phyloP scores from a whole-genome alignment of 2,113 vertebrate species.

The Gadus macrocephalus region DNA sequence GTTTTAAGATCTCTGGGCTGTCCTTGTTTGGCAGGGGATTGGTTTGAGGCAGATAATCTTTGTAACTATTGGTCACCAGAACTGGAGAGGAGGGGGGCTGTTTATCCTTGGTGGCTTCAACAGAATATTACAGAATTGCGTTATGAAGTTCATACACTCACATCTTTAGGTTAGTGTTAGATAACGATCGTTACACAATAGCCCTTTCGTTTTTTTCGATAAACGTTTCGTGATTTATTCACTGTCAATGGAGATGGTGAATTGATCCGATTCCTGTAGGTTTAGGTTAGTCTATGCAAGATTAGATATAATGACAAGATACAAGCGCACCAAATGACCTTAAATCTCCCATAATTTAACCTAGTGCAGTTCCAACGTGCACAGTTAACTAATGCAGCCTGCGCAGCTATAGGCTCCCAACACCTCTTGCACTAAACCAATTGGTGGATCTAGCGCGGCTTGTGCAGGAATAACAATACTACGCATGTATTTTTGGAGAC shows the following conservation, averaged over 20 bases:
- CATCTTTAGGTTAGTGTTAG: too few species aligned
- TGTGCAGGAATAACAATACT: too few species aligned
- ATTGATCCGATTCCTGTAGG: too few species aligned
- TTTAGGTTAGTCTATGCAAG: neutral
- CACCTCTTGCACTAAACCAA: neutral
- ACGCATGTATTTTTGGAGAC: too few species aligned
- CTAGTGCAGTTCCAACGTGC: neutral
- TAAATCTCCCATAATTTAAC: neutral
- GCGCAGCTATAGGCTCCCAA: neutral
- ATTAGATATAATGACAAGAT: neutral
- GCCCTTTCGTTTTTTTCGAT: too few species aligned
- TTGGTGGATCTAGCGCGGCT: neutral
- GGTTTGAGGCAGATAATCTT: neutral
- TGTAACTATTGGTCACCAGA: slow-evolving; percentile 48
- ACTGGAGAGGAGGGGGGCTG: too few species aligned
- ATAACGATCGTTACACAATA: too few species aligned
- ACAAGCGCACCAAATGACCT: neutral
- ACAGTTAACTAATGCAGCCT: neutral
- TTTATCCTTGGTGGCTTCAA: too few species aligned
- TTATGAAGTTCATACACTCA: too few species aligned
- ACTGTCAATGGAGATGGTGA: too few species aligned
- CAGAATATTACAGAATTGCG: too few species aligned
- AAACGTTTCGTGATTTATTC: too few species aligned
- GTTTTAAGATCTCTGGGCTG: slow-evolving; percentile 16
- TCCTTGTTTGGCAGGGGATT: slow-evolving; percentile 29